Conservation (phyloP, 1,140 invertebrate species). For the Chlorops oryzae region DNA sequence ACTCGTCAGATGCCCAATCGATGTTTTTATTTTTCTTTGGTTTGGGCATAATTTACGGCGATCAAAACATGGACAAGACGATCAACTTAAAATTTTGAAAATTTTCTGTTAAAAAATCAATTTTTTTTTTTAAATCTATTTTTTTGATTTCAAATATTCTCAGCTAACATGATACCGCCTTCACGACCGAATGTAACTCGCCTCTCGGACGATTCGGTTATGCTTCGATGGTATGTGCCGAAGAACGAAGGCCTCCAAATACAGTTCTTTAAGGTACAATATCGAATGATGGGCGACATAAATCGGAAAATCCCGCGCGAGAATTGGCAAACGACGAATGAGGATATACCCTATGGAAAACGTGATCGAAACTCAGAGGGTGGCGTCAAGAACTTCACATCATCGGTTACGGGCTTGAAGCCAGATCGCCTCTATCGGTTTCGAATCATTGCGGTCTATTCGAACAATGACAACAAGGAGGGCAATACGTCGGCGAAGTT, state of each 20-base stretch:
- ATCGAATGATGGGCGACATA: constrained; percentile 39
- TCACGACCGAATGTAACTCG: constrained; percentile 77
- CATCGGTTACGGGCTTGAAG: constrained; percentile 62
- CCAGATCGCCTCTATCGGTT: constrained; percentile 69
- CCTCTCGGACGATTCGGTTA: constrained; percentile 82
- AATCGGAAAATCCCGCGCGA: constrained; percentile 40
- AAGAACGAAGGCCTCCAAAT: constrained; percentile 75
- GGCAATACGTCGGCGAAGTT: constrained; percentile 76
- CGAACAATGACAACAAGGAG: constrained; percentile 86
- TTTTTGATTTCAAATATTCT: constrained; percentile 23
- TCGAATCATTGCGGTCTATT: constrained; percentile 86
- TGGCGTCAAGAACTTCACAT: constrained; percentile 58
- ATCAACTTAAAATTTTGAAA: too few relatives aligned
- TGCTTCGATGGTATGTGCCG: constrained; percentile 83
- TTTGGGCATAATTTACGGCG: background rate
- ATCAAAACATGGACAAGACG: too few relatives aligned
- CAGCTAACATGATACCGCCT: constrained; percentile 75
- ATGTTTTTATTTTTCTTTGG: constrained; percentile 12
- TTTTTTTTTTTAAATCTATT: constrained; percentile 1
- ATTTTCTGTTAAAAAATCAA: background rate
- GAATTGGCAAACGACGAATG: constrained; percentile 74
- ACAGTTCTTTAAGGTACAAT: constrained; percentile 74
- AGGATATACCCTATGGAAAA: constrained; percentile 61
- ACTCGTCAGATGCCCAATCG: constrained; percentile 33
- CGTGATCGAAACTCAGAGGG: constrained; percentile 53